These are phyloP conservation scores for Leucoraja erinaceus DNA, from an alignment of 2,113 vertebrate genomes.

Conservation along the genomic window DNA sequence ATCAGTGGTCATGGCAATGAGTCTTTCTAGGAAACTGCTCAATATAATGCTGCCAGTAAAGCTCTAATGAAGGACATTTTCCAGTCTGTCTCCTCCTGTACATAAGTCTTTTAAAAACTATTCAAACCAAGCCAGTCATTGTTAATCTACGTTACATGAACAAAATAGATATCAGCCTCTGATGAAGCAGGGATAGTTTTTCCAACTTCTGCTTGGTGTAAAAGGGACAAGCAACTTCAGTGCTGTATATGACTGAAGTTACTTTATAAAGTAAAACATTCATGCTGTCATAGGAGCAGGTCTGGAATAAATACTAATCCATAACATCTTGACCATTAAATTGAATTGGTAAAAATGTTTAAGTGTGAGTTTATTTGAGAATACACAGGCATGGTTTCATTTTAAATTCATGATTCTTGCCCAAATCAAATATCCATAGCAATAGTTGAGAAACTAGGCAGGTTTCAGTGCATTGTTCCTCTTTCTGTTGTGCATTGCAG, in stretches of 20 bases:
- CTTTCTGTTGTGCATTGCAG: background rate
- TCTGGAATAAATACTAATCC: background rate
- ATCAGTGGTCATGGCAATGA: background rate
- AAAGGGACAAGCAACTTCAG: background rate
- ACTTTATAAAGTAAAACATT: background rate
- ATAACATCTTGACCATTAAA: too few species aligned
- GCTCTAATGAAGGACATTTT: background rate
- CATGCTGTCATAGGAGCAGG: background rate
- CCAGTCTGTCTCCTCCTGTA: background rate
- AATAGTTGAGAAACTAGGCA: background rate
- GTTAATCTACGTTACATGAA: background rate
- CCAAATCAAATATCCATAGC: background rate
- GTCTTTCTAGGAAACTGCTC: background rate
- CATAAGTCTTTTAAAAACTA: background rate
- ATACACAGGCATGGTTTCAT: background rate
- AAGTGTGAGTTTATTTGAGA: background rate
- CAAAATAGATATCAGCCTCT: background rate
- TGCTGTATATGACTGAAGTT: background rate
- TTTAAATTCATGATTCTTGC: background rate
- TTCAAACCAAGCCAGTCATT: background rate
- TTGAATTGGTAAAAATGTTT: too few species aligned
- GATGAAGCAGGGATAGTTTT: background rate
- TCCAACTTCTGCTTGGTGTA: background rate
- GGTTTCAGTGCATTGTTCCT: background rate
- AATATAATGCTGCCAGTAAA: background rate